Base-by-base conservation (phyloP, 1,140 invertebrate species). In the Vanessa tameamea region DNA sequence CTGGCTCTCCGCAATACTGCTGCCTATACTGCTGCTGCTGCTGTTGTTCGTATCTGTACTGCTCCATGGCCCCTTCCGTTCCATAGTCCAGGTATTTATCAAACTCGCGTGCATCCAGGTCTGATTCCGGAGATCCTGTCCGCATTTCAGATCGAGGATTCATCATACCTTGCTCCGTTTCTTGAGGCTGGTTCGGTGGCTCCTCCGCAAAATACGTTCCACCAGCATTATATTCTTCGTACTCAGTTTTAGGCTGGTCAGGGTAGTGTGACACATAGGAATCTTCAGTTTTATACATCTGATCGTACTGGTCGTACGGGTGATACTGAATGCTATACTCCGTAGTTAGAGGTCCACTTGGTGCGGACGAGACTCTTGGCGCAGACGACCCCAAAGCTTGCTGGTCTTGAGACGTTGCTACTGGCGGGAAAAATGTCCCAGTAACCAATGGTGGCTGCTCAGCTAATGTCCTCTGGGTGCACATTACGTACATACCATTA, bases 401-500 rank as follows among this genome's bases (percentile, higher is more conserved):
- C 79, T 96, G 95, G 81, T 97, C 96, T 83, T 96, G 96, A 16
- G 95, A 95, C 12, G 96, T 96, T 1, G 96, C 96, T 1, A 97
- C 95, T 1, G 96, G 96, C 14, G 96, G 96, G 89, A 97, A 97
- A 92, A 97, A 97, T 43, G 96, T 97, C 16, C 96, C 96, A n/a
- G 96, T 96, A 0, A 95, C 95, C 11, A 96, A 94, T 67, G 96
- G 96, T 0, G 96, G 95, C 77, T 96, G 96, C 82, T 96, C 96
- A 20, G 96, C 94, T 67, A 96, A 93, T 59, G 96, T 96, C 64
- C 96, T 95, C 87, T 96, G 97, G 59, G 96, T 96, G 88, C 96
- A 97, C 93, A 96, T 97, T 55, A 97, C 96, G 89, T 97, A 97
- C 95, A 97, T 96, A 13, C 96, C 96, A 78, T 97, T 97, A 1